Evolutionary conservation across 2,113 vertebrate genomes (phyloP).

Genomic region (Phasianus colchicus): DNA sequence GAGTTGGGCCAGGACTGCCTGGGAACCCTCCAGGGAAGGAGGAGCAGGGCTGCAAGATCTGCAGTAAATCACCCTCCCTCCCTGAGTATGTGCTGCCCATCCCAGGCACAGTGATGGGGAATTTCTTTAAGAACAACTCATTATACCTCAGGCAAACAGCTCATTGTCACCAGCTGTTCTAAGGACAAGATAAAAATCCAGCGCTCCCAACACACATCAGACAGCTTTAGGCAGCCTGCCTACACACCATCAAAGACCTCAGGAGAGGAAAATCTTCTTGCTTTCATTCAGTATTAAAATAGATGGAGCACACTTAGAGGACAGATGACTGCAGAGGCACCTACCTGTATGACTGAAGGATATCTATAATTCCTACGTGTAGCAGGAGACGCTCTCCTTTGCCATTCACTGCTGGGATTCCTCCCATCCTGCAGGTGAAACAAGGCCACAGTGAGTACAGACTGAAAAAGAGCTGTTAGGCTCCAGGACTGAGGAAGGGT

Average conservation of each 20-base stretch:
- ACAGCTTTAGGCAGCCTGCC: neutral
- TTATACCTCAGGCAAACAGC: neutral
- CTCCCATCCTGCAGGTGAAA: constrained; percentile 89
- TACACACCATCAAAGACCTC: neutral
- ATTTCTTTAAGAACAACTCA: neutral
- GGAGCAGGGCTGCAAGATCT: neutral
- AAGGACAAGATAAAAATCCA: neutral
- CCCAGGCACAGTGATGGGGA: neutral
- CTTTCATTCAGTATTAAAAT: neutral
- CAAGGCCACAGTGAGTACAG: neutral
- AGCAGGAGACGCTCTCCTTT: constrained; percentile 93
- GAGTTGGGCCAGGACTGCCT: neutral
- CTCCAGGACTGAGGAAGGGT: accelerated
- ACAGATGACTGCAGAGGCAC: neutral
- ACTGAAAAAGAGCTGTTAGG: neutral
- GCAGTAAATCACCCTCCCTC: neutral
- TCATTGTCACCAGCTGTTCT: neutral
- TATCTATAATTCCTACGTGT: constrained; percentile 96
- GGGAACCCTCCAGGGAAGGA: neutral
- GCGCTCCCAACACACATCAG: accelerated
- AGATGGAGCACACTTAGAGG: neutral
- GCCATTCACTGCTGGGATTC: constrained; percentile 94
- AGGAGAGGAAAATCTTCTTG: neutral
- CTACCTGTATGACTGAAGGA: constrained; percentile 97
- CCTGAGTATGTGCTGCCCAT: neutral